Percentiles rank a stretch among this genome's conserved stretches.
phyloP scores from a whole-genome alignment of 2,113 vertebrate genomes.

The Tragelaphus imberbis region DNA sequence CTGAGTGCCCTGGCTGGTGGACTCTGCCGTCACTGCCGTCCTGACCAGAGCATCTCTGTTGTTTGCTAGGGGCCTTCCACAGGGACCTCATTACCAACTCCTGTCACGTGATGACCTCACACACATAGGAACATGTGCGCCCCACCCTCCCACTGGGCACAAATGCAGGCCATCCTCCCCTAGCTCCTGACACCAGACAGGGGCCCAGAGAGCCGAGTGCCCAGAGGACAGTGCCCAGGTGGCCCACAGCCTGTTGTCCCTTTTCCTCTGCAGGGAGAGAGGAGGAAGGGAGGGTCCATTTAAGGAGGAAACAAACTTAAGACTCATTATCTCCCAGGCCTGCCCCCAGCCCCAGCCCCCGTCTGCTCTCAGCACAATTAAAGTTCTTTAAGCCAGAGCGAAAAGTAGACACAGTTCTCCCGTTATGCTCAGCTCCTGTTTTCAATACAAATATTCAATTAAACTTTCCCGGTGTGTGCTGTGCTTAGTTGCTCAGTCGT shows the following conservation, averaged over 20 bases:
- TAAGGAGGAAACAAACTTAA: slow-evolving; percentile 70
- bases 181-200: neutral
- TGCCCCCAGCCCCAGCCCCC: neutral
- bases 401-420: slow-evolving; percentile 77
- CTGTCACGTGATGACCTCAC: fast-evolving
- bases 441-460: slow-evolving; percentile 81
- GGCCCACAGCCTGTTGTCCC: neutral
- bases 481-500: neutral
- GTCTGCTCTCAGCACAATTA: slow-evolving; percentile 74
- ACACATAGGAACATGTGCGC: fast-evolving
- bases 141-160: fast-evolving
- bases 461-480: slow-evolving; percentile 67
- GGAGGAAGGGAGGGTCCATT: slow-evolving; percentile 9
- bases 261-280: neutral
- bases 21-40: neutral
- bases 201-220: neutral
- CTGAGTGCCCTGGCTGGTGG: neutral
- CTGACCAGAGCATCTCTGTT: neutral
- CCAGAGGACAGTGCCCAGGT: neutral
- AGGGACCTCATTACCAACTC: neutral
- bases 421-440: slow-evolving; percentile 65
- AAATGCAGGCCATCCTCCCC: neutral
- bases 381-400: slow-evolving; percentile 71
- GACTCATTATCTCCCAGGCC: slow-evolving; percentile 71
- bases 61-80: neutral